phyloP scores from a whole-genome alignment of 2,113 vertebrate genomes.

The Cryptomyrus ogoouensis region DNA sequence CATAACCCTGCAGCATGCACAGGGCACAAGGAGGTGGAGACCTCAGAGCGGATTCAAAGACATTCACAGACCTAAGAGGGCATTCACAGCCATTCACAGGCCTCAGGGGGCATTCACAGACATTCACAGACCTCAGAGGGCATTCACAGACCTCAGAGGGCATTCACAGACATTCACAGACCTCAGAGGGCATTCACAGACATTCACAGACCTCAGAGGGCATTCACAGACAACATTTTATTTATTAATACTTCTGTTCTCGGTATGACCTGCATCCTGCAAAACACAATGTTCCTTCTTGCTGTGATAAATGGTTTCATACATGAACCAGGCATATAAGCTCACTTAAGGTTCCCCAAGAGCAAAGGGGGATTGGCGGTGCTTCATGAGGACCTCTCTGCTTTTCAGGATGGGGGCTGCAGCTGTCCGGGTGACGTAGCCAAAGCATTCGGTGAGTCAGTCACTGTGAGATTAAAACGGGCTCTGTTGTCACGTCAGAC shows the following conservation, averaged over 20 bases:
- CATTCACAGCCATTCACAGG: not conserved
- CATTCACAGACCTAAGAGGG: not conserved
- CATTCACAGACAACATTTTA: not conserved
- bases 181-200: not conserved
- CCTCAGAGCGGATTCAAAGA: not conserved
- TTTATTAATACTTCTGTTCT: not conserved
- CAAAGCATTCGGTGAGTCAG: constrained; percentile 88
- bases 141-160: not conserved
- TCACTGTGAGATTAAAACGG: not conserved
- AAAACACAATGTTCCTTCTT: not conserved
- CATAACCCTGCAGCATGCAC: not conserved
- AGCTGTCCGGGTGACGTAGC: constrained; percentile 96
- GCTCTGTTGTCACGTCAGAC: not conserved
- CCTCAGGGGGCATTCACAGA: not conserved
- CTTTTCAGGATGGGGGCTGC: constrained; percentile 85
- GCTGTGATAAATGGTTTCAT: not conserved
- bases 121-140: not conserved
- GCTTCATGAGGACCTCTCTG: not conserved
- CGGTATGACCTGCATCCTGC: not conserved
- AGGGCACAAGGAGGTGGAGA: not conserved
- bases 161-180: not conserved
- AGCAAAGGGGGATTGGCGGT: not conserved
- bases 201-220: not conserved
- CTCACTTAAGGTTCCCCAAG: not conserved
- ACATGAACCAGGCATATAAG: not conserved